A percentile compares a stretch with the other conserved stretches of the same genome.
These are phyloP conservation scores for Talpa occidentalis DNA, from an alignment of 2,113 vertebrate genomes.

Conservation along the genomic window DNA sequence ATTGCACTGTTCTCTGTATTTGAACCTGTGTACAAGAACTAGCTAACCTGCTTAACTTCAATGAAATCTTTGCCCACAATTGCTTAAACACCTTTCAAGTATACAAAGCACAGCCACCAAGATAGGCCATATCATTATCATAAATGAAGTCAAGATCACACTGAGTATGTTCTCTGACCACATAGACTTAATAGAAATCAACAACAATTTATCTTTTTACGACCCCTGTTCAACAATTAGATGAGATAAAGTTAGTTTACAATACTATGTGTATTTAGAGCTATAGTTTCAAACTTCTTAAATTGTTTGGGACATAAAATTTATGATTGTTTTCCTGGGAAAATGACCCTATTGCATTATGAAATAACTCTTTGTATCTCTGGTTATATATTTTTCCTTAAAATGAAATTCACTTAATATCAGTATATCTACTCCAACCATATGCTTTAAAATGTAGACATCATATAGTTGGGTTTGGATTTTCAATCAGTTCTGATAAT, in stretches of 20 bases:
- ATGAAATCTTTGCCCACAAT: neutral
- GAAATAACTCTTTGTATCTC: neutral
- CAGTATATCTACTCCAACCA: neutral
- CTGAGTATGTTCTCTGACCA: too few relatives aligned
- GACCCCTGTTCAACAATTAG: too few relatives aligned
- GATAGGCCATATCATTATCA: too few relatives aligned
- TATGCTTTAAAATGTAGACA: neutral
- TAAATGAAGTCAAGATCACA: too few relatives aligned
- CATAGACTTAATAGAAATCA: too few relatives aligned
- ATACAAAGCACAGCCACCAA: too few relatives aligned
- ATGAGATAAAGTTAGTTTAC: too few relatives aligned
- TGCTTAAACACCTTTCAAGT: neutral
- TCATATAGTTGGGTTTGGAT: neutral
- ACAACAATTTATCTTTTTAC: too few relatives aligned
- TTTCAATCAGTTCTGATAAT: neutral
- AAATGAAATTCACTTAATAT: neutral
- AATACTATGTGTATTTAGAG: too few relatives aligned
- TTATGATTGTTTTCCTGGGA: neutral
- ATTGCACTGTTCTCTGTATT: constrained; percentile 1
- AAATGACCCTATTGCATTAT: neutral
- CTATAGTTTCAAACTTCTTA: too few relatives aligned
- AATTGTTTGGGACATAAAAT: too few relatives aligned
- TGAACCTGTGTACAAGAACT: neutral
- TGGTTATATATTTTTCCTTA: neutral
- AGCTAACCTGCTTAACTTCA: neutral